phyloP scores from a whole-genome alignment of 2,888 invertebrate genomes.

The Limnephilus lunatus region DNA sequence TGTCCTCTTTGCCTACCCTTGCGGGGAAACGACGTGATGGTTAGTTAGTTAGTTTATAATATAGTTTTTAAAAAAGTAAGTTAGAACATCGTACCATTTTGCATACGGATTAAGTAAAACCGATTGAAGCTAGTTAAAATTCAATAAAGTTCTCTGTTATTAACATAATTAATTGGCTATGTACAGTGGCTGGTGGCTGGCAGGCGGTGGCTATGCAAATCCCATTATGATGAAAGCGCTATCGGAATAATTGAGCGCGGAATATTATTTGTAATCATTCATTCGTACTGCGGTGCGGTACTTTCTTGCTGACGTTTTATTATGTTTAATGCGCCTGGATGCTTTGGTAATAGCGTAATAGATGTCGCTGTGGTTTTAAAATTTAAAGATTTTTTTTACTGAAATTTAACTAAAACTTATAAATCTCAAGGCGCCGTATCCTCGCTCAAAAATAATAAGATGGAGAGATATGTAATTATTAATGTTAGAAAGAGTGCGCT shows the following conservation, averaged over 20 bases:
- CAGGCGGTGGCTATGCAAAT: not conserved
- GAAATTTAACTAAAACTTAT: not conserved
- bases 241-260: not conserved
- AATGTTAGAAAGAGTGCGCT: no score
- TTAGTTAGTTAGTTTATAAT: no score
- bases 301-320: not conserved
- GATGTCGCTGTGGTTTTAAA: not conserved
- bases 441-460: no score
- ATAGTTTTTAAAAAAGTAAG: no score
- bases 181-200: not conserved
- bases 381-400: not conserved
- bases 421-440: no score
- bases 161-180: not conserved
- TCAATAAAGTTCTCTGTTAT: not conserved
- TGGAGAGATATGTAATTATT: no score
- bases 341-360: not conserved
- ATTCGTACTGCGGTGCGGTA: not conserved
- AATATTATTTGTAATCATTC: not conserved
- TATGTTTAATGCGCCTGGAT: not conserved
- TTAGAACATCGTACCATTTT: not conserved
- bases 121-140: not conserved
- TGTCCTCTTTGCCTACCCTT: no score
- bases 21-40: no score
- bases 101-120: not conserved
- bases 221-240: not conserved